Base-by-base conservation (phyloP, 2,888 invertebrate genomes). In the Drosophila ezoana region DNA sequence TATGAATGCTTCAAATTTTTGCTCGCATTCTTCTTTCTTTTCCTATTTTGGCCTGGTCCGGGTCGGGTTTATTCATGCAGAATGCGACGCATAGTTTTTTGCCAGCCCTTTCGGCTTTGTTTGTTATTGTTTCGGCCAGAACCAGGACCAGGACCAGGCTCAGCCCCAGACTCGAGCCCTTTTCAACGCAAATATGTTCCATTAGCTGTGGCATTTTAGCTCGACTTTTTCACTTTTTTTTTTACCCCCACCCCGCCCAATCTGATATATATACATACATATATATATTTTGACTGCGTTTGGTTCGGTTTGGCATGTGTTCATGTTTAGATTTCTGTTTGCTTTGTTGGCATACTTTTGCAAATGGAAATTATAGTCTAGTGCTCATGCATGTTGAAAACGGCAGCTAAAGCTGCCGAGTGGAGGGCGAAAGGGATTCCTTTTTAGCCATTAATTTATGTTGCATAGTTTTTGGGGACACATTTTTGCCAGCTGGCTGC, bases 181-280 rank as follows among this genome's bases (percentile, higher is more conserved):
- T 89, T 84, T 88, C 84, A 86, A 80, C 87, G 74, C 87, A 85
- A 85, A 85, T 85, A 87, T 87, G 89, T 85, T 89, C 84, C 84
- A 85, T 85, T 85, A 85, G 87, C 85, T 76, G 70, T 74, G 87
- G 87, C 85, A 77, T 80, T 88, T 86, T 68, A 77, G 79, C 81
- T 71, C 67, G 62, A 68, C 74, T 87, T 83, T 72, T 77, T 64
- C 47, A 59, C 44, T 62, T 54, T 66, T 68, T 67, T 47, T 54
- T 53, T 2, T 13, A 16, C 13, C n/a, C 40, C 48, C 49, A 33
- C 2, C 49, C 28, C 6, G 14, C 28, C 51, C 53, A 38, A 53
- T 70, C 49, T 52, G 35, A 57, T 38, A 43, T 45, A 33, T 33
- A 47, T 33, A 54, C 10, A 40, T 52, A 47, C 14, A 35, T 41